A percentile compares a stretch with the other conserved stretches of the same genome.
These are phyloP conservation scores for Muschampia plurimacula DNA, from an alignment of 2,888 invertebrate species.

Conservation along the genomic window DNA sequence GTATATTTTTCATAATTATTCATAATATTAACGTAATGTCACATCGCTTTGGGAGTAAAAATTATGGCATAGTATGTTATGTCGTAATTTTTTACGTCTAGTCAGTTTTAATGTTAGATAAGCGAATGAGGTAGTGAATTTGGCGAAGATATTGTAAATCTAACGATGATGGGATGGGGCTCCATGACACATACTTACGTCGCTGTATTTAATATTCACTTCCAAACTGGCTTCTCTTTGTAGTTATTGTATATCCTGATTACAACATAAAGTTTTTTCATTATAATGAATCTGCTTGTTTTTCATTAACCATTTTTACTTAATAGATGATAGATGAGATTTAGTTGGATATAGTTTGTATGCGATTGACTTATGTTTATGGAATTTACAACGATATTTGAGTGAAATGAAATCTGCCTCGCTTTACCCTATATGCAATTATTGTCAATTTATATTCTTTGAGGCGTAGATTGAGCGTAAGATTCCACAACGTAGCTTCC, in stretches of 20 bases:
- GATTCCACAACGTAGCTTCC: slow-evolving; percentile 38
- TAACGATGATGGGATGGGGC: slow-evolving; percentile 35
- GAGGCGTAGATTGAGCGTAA: slow-evolving; percentile 23
- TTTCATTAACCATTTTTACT: slow-evolving; percentile 6
- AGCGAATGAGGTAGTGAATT: slow-evolving; percentile 57
- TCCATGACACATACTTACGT: slow-evolving; percentile 11
- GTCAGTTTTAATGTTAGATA: slow-evolving; percentile 72
- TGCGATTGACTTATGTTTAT: slow-evolving; percentile 13
- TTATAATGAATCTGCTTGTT: slow-evolving; percentile 5
- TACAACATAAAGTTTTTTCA: slow-evolving; percentile 1
- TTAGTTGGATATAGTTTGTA: slow-evolving; percentile 24
- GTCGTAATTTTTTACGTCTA: slow-evolving; percentile 75
- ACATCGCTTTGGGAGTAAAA: slow-evolving; percentile 69
- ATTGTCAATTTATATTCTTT: slow-evolving; percentile 35
- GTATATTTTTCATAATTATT: slow-evolving; percentile 77
- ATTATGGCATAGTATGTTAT: slow-evolving; percentile 58
- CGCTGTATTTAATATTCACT: slow-evolving; percentile 36
- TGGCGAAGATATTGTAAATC: slow-evolving; percentile 56
- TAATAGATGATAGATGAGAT: slow-evolving; percentile 21
- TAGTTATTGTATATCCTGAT: background rate
- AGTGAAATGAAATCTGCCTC: slow-evolving; percentile 28
- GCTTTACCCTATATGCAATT: slow-evolving; percentile 50
- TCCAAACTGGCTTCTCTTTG: slow-evolving; percentile 43
- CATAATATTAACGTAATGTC: slow-evolving; percentile 54
- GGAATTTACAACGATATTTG: slow-evolving; percentile 19